Evolutionary conservation across 2,888 invertebrate genomes (phyloP), one percentile per base, ranked within the genome.

Genomic region (Meghimatium bilineatum): DNA sequence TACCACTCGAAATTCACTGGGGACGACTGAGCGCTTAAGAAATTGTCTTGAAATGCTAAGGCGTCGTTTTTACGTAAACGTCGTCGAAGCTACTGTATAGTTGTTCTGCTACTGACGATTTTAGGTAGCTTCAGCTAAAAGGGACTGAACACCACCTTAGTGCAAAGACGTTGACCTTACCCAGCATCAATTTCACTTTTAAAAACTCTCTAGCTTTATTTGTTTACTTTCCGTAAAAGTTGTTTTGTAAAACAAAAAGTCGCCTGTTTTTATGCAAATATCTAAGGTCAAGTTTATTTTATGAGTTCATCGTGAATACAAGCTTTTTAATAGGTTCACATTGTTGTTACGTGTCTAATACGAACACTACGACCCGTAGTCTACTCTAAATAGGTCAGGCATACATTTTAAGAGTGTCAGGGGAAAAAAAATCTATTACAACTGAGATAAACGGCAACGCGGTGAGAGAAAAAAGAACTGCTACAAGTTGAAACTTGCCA

Each of bases 401-500:
- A 63, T 29, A 63, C 63, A 63, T 63, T 29, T 63, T n/a, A 5
- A 8, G 29, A n/a, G 17, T 32, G 23, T 34, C 10, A 69, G 14
- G 8, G 17, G 17, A 32, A 23, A 34, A 34, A 69, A 69, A n/a
- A 8, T 29, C 29, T 63, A 29, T n/a, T 26, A 63, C 63, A 23
- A 56, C 56, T 26, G 3, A 20, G 20, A 56, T 56, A 56, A 17
- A 63, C 12, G n/a, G n/a, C 5, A 63, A 5, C 29, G n/a, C 29
- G 2, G 69, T 34, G 1, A n/a, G 29, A 74, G 36, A 49, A 74
- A 74, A 38, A 49, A 44, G 17, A 74, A 44, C 23, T 17, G 6
- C 49, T 6, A 74, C 80, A 80, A 36, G 80, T 72, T 38, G 49
- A 80, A 60, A 80, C 80, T n/a, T 80, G 80, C 80, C 72, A 60